Percentiles rank a stretch among this genome's conserved stretches.
Evolutionary conservation across 1,140 invertebrate genomes (phyloP).

Genomic region (Rhizoglyphus robini): DNA sequence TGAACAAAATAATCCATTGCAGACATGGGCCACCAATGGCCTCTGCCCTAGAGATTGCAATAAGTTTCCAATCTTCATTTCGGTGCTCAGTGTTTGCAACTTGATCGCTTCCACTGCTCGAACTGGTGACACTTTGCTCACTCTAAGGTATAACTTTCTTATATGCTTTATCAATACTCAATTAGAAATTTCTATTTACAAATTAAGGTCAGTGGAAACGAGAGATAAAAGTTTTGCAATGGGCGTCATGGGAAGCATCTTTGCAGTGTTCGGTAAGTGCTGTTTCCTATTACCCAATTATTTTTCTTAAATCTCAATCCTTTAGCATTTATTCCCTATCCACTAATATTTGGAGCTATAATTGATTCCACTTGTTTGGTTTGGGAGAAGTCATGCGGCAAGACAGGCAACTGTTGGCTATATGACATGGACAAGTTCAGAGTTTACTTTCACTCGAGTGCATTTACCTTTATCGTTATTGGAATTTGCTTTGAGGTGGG

Average conservation of each 20-base stretch:
- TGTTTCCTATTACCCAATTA: neutral
- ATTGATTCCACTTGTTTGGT: conserved; percentile 32
- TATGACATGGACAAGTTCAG: conserved; percentile 32
- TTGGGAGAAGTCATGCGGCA: conserved; percentile 30
- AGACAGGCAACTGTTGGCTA: conserved; percentile 32
- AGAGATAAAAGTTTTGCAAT: conserved; percentile 31
- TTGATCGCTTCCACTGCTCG: conserved; percentile 28
- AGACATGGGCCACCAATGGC: conserved; percentile 23
- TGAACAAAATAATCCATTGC: no score
- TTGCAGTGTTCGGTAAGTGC: conserved; percentile 27
- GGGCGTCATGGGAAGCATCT: conserved; percentile 27
- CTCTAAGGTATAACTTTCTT: conserved; percentile 28
- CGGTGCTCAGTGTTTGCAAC: conserved; percentile 28
- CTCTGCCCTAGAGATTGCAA: conserved; percentile 26
- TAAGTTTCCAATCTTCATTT: conserved; percentile 29
- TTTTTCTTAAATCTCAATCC: neutral
- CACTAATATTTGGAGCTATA: conserved; percentile 32
- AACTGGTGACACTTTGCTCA: conserved; percentile 30
- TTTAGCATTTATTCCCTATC: conserved; percentile 33
- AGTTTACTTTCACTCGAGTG: conserved; percentile 24
- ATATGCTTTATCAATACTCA: neutral
- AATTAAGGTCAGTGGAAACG: conserved; percentile 29
- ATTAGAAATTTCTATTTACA: conserved; percentile 13
- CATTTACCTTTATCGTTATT: conserved; percentile 24
- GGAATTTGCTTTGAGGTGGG: conserved; percentile 25